phyloP scores from a whole-genome alignment of 2,113 vertebrate genomes.

The Epinephelus cyanopodus region DNA sequence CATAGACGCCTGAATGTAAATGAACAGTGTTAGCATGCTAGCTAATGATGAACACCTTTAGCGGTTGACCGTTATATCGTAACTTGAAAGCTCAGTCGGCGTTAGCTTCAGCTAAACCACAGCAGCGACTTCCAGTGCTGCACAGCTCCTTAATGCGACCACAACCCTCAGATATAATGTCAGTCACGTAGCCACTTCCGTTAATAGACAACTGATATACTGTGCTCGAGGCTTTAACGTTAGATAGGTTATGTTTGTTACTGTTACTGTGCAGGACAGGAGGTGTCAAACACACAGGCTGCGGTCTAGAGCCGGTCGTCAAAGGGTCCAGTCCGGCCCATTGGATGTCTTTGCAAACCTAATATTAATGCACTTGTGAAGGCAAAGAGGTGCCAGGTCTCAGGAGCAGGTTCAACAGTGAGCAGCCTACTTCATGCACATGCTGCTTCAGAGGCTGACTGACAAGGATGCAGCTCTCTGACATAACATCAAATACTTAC shows the following conservation, averaged over 20 bases:
- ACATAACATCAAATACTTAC: too few species aligned
- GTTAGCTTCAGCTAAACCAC: conserved; percentile 22
- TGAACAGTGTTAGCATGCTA: not conserved
- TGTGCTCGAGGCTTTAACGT: not conserved
- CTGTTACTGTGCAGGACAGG: not conserved
- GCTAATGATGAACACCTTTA: not conserved
- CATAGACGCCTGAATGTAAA: not conserved
- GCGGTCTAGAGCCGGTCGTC: too few species aligned
- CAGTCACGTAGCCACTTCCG: not conserved
- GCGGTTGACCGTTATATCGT: not conserved
- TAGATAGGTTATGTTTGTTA: too few species aligned
- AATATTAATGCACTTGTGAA: too few species aligned
- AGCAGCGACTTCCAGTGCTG: not conserved
- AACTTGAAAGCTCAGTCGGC: not conserved
- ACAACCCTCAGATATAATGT: not conserved
- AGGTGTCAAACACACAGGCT: too few species aligned
- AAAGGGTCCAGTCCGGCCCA: too few species aligned
- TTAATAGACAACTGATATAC: not conserved
- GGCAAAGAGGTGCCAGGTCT: too few species aligned
- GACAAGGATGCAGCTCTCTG: too few species aligned
- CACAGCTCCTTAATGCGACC: not conserved
- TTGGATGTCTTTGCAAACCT: too few species aligned
- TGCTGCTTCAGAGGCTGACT: too few species aligned
- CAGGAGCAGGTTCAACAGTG: too few species aligned
- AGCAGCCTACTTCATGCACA: too few species aligned